A percentile compares a stretch with the other conserved stretches of the same genome.
Conservation (phyloP, 1,140 invertebrate species). For the Rhagoletis zephyria region DNA sequence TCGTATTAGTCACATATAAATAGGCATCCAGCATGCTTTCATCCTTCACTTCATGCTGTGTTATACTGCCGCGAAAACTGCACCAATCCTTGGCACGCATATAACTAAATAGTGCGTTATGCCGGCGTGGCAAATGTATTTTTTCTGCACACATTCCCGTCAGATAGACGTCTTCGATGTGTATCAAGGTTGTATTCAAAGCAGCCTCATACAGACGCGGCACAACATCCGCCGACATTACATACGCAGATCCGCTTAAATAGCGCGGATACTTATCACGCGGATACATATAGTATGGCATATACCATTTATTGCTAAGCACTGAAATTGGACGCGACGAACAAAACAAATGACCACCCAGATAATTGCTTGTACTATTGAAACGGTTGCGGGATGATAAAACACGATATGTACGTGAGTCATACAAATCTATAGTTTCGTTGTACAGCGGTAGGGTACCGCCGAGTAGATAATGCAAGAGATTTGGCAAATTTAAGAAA, state of each 20-base stretch:
- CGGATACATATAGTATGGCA: conserved; percentile 85
- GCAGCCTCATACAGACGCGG: conserved; percentile 81
- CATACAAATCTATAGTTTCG: conserved; percentile 67
- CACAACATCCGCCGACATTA: conserved; percentile 82
- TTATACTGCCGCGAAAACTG: conserved; percentile 67
- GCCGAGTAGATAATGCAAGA: conserved; percentile 74
- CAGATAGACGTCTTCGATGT: conserved; percentile 89
- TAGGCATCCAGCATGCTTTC: conserved; percentile 67
- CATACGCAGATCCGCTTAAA: conserved; percentile 88
- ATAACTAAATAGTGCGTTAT: conserved; percentile 69
- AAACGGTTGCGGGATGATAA: conserved; percentile 62
- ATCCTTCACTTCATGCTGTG: conserved; percentile 67
- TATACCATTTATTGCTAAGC: conserved; percentile 85
- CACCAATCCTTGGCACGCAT: conserved; percentile 62
- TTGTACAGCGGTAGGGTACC: conserved; percentile 72
- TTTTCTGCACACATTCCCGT: conserved; percentile 77
- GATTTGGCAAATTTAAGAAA: conserved; percentile 83
- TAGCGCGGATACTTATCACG: conserved; percentile 85
- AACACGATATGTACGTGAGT: conserved; percentile 60
- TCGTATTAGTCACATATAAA: conserved; percentile 66
- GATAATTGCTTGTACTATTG: conserved; percentile 73
- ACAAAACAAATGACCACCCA: conserved; percentile 84
- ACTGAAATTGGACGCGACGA: conserved; percentile 82
- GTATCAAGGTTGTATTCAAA: conserved; percentile 80
- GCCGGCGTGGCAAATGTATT: conserved; percentile 61